These are phyloP conservation scores for Melinopterus prodromus DNA, from an alignment of 2,888 invertebrate genomes.

Conservation along the genomic window DNA sequence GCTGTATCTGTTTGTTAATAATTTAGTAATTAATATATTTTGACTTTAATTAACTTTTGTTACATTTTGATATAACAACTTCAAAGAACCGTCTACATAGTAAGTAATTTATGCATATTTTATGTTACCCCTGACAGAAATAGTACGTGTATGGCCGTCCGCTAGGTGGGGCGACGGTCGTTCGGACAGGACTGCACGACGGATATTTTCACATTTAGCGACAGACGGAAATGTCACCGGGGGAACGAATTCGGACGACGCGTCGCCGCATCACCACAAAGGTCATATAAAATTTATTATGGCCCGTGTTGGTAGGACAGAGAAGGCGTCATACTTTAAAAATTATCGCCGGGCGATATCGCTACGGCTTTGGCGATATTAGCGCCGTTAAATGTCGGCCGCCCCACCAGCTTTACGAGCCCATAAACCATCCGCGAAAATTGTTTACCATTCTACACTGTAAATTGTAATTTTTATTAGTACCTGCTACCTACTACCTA, in stretches of 20 bases:
- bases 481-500: no score
- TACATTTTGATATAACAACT: neutral
- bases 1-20: no score
- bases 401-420: neutral
- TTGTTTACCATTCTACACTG: constrained; percentile 4
- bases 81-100: neutral
- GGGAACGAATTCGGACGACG: neutral
- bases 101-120: neutral
- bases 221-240: neutral
- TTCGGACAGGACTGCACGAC: neutral
- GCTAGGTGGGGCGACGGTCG: no score
- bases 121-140: neutral
- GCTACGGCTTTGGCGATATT: neutral
- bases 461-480: constrained; percentile 4
- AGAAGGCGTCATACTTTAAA: constrained; percentile 4
- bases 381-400: neutral
- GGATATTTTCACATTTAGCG: neutral
- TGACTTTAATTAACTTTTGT: no score
- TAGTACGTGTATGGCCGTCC: neutral
- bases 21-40: no score
- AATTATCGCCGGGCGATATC: neutral
- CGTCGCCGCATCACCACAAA: neutral
- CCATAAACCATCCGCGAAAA: constrained; percentile 4
- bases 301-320: neutral
- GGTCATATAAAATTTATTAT: neutral